A percentile compares a stretch with the other conserved stretches of the same genome.
Conservation (phyloP, 2,797 vertebrate species). For the Novumbra hubbsi region DNA sequence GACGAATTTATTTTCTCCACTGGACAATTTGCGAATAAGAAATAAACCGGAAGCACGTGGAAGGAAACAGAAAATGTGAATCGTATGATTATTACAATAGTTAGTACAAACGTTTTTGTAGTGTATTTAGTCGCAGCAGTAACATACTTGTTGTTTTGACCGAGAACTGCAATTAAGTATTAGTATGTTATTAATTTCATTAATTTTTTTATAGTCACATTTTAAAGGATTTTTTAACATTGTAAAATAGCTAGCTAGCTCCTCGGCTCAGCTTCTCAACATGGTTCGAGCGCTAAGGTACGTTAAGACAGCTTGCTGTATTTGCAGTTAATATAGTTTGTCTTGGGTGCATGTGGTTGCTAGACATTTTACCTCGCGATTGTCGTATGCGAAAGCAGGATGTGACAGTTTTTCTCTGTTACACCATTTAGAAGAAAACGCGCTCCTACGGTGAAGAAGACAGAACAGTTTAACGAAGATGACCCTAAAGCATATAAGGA, state of each 20-base stretch:
- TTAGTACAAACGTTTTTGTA: neutral
- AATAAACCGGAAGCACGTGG: conserved; percentile 53
- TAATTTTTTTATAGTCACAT: neutral
- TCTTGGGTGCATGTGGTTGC: neutral
- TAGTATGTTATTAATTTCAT: neutral
- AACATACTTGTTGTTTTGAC: neutral
- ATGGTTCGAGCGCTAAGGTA: conserved; percentile 74
- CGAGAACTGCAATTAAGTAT: neutral
- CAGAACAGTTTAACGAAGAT: conserved; percentile 62
- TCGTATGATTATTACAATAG: neutral
- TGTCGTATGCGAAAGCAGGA: neutral
- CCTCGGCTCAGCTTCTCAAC: conserved; percentile 18
- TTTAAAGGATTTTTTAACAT: neutral
- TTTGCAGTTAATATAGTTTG: neutral
- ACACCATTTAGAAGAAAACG: conserved; percentile 44
- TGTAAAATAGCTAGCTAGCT: neutral
- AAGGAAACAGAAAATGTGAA: neutral
- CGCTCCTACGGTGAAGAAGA: conserved; percentile 43
- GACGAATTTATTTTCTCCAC: neutral
- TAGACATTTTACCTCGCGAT: neutral
- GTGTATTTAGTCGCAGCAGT: neutral
- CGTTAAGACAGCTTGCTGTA: conserved; percentile 25
- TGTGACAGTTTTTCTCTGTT: neutral
- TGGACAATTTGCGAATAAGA: neutral
- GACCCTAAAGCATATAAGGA: conserved; percentile 66